Evolutionary conservation across 2,113 vertebrate genomes (phyloP), one percentile per base, ranked within the genome.

Genomic region (Genyomyrus donnyi): DNA sequence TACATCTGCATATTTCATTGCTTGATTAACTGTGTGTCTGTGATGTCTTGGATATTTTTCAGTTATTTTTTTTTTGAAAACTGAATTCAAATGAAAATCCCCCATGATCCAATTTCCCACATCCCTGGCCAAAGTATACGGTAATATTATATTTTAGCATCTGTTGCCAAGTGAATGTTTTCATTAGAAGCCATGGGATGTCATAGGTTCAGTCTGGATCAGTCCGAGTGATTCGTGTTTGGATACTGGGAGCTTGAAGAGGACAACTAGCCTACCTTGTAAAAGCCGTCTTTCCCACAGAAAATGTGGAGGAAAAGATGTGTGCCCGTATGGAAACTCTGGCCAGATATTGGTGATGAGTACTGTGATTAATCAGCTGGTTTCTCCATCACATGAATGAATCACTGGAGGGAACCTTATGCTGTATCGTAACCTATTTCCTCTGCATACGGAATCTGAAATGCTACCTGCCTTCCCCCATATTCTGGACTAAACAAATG

Each of bases 121-220:
- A 66, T 85, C 10, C 50, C 48, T 19, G 27, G 19, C 52, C 88
- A 89, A 46, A 53, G 88, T 85, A 21, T 48, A 56, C 35, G n/a
- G 89, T 62, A 89, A 89, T 89, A 66, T 56, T 89, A 85, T 89
- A 66, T 49, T 62, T 56, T n/a, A 86, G 53, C 39, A 53, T 62
- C 52, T 85, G 39, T 89, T 15, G 42, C 89, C 89, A 89, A 48
- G 24, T 66, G 56, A 86, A 89, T 89, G 52, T 62, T 89, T 84
- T 89, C n/a, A n/a, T 39, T 45, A 46, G 35, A n/a, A 62, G 77
- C 83, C n/a, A 53, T 48, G 89, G 89, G 89, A 89, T 66, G 83
- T 46, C 31, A 53, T 83, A 49, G 42, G 45, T 49, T 66, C 31
- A 89, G 56, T 48, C 53, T 53, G 52, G n/a, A 85, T 45, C 15